These are phyloP conservation scores for Chymomyza costata DNA, from an alignment of 1,140 invertebrate genomes.

Conservation along the genomic window DNA sequence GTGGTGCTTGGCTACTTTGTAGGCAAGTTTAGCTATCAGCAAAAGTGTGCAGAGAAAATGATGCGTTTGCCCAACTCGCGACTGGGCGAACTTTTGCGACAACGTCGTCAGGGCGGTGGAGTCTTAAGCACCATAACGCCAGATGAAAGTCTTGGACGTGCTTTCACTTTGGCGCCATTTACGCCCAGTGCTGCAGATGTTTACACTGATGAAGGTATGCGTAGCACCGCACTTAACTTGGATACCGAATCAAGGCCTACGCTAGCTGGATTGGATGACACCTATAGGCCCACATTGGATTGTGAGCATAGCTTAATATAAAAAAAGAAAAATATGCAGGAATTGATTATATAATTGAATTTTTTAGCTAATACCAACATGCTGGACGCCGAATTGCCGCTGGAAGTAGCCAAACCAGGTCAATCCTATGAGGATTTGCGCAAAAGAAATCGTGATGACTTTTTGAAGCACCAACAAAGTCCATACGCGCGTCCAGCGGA, in stretches of 20 bases:
- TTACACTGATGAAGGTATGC: constrained; percentile 72
- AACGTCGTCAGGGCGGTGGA: constrained; percentile 46
- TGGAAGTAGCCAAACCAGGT: constrained; percentile 58
- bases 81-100: constrained; percentile 58
- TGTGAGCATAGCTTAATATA: constrained; percentile 61
- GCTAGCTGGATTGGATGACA: constrained; percentile 76
- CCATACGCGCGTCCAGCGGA: constrained; percentile 56
- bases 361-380: constrained; percentile 18
- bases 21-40: constrained; percentile 86
- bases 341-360: not conserved
- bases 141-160: constrained; percentile 75
- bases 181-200: constrained; percentile 65
- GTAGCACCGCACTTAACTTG: constrained; percentile 70
- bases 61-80: constrained; percentile 80
- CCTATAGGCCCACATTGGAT: constrained; percentile 76
- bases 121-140: constrained; percentile 52
- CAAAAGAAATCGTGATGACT: constrained; percentile 79
- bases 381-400: constrained; percentile 53
- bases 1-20: constrained; percentile 83
- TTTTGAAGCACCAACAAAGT: constrained; percentile 73
- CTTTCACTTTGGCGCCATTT: constrained; percentile 76
- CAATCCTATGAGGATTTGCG: constrained; percentile 79
- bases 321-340: no score
- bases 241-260: constrained; percentile 75
- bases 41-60: constrained; percentile 83